A percentile compares a stretch with the other conserved stretches of the same genome.
Evolutionary conservation across 2,888 invertebrate genomes (phyloP).

Genomic region (Chrysolina americana): DNA sequence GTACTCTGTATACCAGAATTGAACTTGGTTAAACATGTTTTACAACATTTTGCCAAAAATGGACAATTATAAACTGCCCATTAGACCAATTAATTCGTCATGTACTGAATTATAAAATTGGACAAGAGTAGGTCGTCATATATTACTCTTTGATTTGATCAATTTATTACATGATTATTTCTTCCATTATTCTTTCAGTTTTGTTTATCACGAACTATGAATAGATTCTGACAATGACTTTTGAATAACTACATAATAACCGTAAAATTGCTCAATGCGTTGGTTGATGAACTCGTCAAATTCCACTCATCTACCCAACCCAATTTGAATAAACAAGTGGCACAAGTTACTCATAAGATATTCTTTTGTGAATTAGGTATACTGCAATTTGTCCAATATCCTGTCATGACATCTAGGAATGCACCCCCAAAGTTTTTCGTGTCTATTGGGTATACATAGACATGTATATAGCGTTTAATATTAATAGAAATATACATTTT

Average conservation of each 20-base stretch:
- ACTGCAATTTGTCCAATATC: not conserved
- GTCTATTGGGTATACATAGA: no score
- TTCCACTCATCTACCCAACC: constrained; percentile 3
- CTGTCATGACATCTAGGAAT: no score
- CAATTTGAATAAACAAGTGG: not conserved
- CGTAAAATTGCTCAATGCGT: constrained; percentile 14
- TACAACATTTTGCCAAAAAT: no score
- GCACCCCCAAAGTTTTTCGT: no score
- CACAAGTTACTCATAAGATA: not conserved
- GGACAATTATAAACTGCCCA: no score
- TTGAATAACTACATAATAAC: not conserved
- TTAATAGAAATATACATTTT: no score
- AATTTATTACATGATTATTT: not conserved
- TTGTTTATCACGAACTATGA: not conserved
- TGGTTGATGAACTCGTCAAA: constrained; percentile 6
- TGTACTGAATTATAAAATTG: not conserved
- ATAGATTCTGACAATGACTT: constrained; percentile 13
- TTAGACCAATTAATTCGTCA: not conserved
- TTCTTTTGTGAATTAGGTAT: not conserved
- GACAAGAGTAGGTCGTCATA: not conserved
- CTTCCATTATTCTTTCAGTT: not conserved
- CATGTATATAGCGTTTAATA: no score
- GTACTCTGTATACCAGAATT: no score
- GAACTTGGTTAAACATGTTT: no score
- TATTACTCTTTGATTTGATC: not conserved